Percentiles rank a stretch among this genome's conserved stretches.
Evolutionary conservation across 2,113 vertebrate genomes (phyloP).

Genomic region (Urocynchramus pylzowi): DNA sequence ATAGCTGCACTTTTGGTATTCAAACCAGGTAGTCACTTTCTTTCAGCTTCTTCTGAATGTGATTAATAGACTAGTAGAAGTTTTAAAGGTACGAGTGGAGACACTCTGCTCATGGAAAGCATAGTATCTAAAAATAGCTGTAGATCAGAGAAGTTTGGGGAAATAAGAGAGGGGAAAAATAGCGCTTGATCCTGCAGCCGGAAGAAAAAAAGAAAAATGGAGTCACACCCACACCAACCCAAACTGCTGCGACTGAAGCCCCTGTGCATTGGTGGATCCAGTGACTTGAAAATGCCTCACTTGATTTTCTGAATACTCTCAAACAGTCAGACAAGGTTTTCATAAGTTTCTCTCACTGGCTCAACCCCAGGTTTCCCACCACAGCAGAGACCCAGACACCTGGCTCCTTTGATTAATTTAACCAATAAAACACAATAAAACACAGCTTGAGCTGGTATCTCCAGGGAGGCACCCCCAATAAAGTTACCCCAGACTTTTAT

Average conservation of each 20-base stretch:
- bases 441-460: rapidly evolving
- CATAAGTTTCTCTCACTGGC: not conserved
- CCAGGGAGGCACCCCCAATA: not conserved
- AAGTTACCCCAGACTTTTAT: rapidly evolving
- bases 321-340: not conserved
- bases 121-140: not conserved
- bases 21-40: not conserved
- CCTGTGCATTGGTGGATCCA: no score
- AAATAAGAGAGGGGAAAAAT: not conserved
- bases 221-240: not conserved
- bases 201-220: not conserved
- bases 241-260: not conserved
- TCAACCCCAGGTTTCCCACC: not conserved
- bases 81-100: not conserved
- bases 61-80: not conserved
- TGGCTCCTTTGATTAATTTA: not conserved
- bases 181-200: not conserved
- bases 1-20: not conserved
- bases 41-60: not conserved
- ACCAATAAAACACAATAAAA: not conserved
- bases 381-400: not conserved
- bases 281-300: not conserved
- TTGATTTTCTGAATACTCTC: not conserved
- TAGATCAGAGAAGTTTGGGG: not conserved
- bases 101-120: not conserved